A percentile compares a stretch with the other conserved stretches of the same genome.
Conservation (phyloP, 2,888 invertebrate species). For the Pedicia rivosa region DNA sequence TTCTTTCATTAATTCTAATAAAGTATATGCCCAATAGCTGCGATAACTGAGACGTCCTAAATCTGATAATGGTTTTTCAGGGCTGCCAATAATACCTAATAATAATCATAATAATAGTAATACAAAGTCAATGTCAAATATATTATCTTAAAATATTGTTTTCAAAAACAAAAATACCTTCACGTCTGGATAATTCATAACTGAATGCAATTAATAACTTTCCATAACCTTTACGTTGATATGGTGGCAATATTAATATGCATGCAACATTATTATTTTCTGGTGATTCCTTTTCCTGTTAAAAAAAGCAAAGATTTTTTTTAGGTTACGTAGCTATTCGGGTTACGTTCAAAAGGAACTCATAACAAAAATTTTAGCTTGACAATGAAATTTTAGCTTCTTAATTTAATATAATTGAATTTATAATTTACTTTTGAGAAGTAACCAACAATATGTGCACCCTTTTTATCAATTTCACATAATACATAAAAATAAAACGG, state of each 20-base stretch:
- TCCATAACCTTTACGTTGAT: slow-evolving; percentile 88
- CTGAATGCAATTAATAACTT: slow-evolving; percentile 93
- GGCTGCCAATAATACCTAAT: slow-evolving; percentile 94
- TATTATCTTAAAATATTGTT: too few species aligned
- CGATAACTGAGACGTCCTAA: slow-evolving; percentile 90
- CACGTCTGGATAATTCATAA: slow-evolving; percentile 89
- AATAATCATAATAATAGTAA: too few species aligned
- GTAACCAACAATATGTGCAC: slow-evolving; percentile 90
- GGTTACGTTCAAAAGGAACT: too few species aligned
- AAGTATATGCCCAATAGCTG: slow-evolving; percentile 94
- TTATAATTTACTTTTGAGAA: slow-evolving; percentile 95
- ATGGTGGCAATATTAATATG: slow-evolving; percentile 90
- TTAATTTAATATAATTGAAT: too few species aligned
- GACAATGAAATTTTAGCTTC: too few species aligned
- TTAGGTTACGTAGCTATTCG: too few species aligned
- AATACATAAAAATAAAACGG: slow-evolving; percentile 93
- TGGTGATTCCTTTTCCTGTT: slow-evolving; percentile 92
- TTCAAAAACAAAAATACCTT: too few species aligned
- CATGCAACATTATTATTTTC: slow-evolving; percentile 93
- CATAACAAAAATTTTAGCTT: too few species aligned
- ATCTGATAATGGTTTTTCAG: slow-evolving; percentile 94
- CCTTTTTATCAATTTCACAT: slow-evolving; percentile 86
- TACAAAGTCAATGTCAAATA: too few species aligned
- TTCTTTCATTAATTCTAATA: slow-evolving; percentile 78
- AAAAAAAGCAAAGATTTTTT: too few species aligned